Evolutionary conservation across 2,888 invertebrate species (phyloP).

Genomic region (Polyommatus iphigenia): DNA sequence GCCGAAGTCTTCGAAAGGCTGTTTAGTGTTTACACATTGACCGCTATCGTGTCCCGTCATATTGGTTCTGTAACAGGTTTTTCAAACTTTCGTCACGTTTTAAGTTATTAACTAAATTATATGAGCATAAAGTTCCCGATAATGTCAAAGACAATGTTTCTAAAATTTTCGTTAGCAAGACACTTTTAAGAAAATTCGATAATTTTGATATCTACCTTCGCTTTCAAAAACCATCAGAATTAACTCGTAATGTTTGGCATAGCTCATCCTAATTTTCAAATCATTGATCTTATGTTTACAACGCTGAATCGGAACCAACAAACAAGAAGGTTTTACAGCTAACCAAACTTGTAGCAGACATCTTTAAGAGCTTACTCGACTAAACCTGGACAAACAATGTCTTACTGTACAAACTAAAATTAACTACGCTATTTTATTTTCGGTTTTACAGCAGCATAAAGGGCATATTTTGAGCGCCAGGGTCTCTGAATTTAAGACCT

Average conservation of each 20-base stretch:
- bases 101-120: not conserved
- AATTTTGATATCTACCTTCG: too few relatives aligned
- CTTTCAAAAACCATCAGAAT: not conserved
- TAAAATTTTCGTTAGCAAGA: too few relatives aligned
- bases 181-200: not conserved
- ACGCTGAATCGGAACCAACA: not conserved
- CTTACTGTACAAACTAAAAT: slow-evolving; percentile 21
- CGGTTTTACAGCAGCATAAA: slow-evolving; percentile 26
- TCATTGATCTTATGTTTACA: not conserved
- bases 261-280: not conserved
- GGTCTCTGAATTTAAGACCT: slow-evolving; percentile 25
- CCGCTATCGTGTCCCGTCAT: not conserved
- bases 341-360: slow-evolving; percentile 5
- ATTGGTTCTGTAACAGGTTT: not conserved
- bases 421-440: slow-evolving; percentile 22
- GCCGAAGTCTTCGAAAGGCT: not conserved
- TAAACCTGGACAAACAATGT: slow-evolving; percentile 24
- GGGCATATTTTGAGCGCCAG: slow-evolving; percentile 25
- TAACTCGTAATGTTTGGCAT: not conserved
- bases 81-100: not conserved
- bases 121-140: not conserved
- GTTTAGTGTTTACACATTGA: not conserved
- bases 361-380: slow-evolving; percentile 11
- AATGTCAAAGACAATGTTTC: too few relatives aligned
- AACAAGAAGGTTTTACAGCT: slow-evolving; percentile 1